Evolutionary conservation across 2,113 vertebrate species (phyloP).

Genomic region (Trinectes maculatus): DNA sequence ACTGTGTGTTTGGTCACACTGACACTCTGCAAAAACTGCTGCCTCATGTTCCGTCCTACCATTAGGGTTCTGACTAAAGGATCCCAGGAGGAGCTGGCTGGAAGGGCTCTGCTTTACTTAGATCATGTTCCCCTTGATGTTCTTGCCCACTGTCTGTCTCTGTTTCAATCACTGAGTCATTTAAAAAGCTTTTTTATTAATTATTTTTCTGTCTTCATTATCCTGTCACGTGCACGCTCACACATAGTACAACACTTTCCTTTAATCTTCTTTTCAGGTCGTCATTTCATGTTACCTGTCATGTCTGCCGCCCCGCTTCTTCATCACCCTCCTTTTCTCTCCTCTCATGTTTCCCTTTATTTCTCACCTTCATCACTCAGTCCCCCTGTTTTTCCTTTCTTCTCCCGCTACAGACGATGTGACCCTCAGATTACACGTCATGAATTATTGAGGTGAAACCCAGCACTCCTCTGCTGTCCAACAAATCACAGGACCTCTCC

Average conservation of each 20-base stretch:
- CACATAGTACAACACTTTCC: neutral
- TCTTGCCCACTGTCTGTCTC: neutral
- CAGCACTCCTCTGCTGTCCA: conserved; percentile 32
- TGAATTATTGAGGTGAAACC: conserved; percentile 78
- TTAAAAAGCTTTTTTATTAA: too few relatives aligned
- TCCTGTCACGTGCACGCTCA: neutral
- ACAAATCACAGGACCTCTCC: conserved; percentile 57
- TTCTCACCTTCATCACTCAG: conserved; percentile 17
- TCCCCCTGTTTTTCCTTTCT: neutral
- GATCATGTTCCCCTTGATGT: conserved; percentile 18
- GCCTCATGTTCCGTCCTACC: conserved; percentile 30
- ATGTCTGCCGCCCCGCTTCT: neutral
- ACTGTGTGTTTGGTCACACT: conserved; percentile 15
- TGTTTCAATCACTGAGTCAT: too few relatives aligned
- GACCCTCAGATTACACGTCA: conserved; percentile 68
- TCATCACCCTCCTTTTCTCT: neutral
- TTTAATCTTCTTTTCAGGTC: conserved; percentile 4
- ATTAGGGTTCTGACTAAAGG: conserved; percentile 14
- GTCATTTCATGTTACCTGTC: neutral
- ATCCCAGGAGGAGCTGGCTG: conserved; percentile 25
- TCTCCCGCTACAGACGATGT: conserved; percentile 22
- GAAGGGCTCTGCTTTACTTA: conserved; percentile 13
- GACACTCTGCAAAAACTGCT: conserved; percentile 31
- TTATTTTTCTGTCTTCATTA: too few relatives aligned
- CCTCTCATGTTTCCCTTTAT: conserved; percentile 13